Conservation (phyloP, 2,797 vertebrate genomes). For the Iguana delicatissima region DNA sequence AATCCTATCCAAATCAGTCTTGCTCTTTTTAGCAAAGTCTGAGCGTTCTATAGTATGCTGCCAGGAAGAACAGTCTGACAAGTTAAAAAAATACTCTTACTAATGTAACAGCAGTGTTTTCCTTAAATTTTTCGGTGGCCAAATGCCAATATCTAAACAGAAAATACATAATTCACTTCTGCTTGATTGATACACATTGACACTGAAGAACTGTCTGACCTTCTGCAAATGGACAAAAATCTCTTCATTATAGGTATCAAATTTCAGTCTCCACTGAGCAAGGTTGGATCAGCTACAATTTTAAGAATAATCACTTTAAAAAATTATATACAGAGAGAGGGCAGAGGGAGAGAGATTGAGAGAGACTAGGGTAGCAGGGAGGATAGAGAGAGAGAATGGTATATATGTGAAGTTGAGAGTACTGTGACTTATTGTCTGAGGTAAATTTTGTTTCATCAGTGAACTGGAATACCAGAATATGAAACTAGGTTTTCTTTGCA, state of each 20-base stretch:
- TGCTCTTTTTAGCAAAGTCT: not conserved
- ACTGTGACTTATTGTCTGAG: not conserved
- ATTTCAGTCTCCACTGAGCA: no score
- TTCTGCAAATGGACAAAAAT: not conserved
- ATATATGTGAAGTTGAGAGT: not conserved
- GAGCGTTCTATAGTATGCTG: not conserved
- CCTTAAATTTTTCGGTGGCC: not conserved
- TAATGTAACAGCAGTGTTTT: not conserved
- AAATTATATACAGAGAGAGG: not conserved
- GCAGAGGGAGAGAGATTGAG: not conserved
- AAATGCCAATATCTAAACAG: not conserved
- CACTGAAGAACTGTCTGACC: not conserved
- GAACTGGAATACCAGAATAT: not conserved
- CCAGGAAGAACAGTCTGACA: not conserved
- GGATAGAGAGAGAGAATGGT: not conserved
- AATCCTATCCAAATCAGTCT: not conserved
- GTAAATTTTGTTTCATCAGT: not conserved
- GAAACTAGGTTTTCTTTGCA: not conserved
- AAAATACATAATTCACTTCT: conserved; percentile 4
- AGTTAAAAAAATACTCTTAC: not conserved
- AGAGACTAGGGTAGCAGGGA: no score
- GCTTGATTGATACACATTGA: not conserved
- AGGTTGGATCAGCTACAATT: not conserved
- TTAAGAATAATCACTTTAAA: not conserved
- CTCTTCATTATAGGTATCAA: not conserved